phyloP scores from a whole-genome alignment of 2,888 invertebrate genomes.

The Hirtodrosophila confusa region DNA sequence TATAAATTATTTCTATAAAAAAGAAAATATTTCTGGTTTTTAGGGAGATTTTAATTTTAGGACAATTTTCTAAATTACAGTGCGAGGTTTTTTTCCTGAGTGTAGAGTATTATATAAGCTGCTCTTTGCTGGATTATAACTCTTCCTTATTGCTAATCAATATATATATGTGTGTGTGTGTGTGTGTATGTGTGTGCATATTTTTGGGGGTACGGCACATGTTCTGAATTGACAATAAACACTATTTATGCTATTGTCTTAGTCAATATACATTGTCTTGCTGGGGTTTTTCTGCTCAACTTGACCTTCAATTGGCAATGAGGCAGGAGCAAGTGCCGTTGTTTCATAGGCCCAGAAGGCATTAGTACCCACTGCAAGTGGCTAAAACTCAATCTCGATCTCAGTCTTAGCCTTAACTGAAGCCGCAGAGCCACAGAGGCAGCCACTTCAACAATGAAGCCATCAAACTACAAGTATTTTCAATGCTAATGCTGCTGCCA shows the following conservation, averaged over 20 bases:
- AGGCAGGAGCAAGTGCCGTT: slow-evolving; percentile 55
- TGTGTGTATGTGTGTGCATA: too few relatives aligned
- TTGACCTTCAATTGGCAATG: slow-evolving; percentile 72
- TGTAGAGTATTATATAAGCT: slow-evolving; percentile 21
- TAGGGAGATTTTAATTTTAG: too few relatives aligned
- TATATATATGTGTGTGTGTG: slow-evolving; percentile 11
- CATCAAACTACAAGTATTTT: slow-evolving; percentile 65
- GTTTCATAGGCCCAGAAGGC: slow-evolving; percentile 58
- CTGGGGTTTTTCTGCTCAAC: slow-evolving; percentile 13
- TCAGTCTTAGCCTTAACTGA: not conserved
- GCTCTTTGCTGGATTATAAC: slow-evolving; percentile 7
- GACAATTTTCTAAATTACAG: too few relatives aligned
- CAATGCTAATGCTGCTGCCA: slow-evolving; percentile 56
- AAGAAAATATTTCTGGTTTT: too few relatives aligned
- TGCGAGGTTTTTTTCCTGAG: too few relatives aligned
- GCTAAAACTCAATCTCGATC: slow-evolving; percentile 10
- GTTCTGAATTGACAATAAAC: slow-evolving; percentile 68
- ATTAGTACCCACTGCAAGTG: slow-evolving; percentile 56
- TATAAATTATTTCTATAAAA: too few relatives aligned
- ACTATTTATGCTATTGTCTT: slow-evolving; percentile 43
- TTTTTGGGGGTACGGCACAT: slow-evolving; percentile 32
- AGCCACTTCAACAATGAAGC: slow-evolving; percentile 73
- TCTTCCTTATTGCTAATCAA: slow-evolving; percentile 35
- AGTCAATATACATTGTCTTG: slow-evolving; percentile 15
- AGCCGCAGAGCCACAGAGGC: slow-evolving; percentile 18